Base-by-base conservation (phyloP, 2,113 vertebrate genomes). In the Thinocorus orbignyianus region DNA sequence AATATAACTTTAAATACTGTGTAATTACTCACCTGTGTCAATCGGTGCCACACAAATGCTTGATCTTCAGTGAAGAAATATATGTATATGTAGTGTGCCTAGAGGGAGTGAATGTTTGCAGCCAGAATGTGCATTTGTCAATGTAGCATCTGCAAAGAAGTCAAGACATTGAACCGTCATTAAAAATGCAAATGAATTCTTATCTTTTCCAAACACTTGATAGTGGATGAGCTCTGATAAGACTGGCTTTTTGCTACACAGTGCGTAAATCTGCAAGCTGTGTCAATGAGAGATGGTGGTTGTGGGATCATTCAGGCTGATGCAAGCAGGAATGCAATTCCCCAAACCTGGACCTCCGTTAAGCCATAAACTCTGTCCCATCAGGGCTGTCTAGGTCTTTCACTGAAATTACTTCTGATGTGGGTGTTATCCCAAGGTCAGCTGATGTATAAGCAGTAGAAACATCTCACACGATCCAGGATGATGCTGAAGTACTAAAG, bases 161-260 rank as follows among this genome's bases (percentile, higher is more conserved):
- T 89, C 78, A 93, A 96, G 94, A 93, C 80, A 84, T 82, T 58
- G 78, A 95, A 80, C 86, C 69, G 90, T 98, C 97, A 98, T 98
- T 98, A 98, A 98, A 98, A 97, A 98, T 98, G 98, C 97, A 98
- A 98, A 98, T 98, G 85, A 86, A 90, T 97, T 97, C 98, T 98
- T 98, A 98, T 98, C 98, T 98, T 97, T 95, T 98, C 95, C 94
- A 97, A 98, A 96, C 97, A 98, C 96, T 97, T 98, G 97, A 98
- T 98, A 97, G 97, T 94, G 97, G 97, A 96, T 97, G 97, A 97
- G 95, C 97, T 97, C 95, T 97, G 97, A 98, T 98, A 98, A 98
- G 95, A 93, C 94, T 91, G 87, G 62, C 91, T 96, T 93, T 94
- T 68, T 96, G 96, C 95, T 98, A 92, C 37, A 22, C 62, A 64